These are phyloP conservation scores for Gadus macrocephalus DNA, from an alignment of 2,113 vertebrate species.

Conservation along the genomic window DNA sequence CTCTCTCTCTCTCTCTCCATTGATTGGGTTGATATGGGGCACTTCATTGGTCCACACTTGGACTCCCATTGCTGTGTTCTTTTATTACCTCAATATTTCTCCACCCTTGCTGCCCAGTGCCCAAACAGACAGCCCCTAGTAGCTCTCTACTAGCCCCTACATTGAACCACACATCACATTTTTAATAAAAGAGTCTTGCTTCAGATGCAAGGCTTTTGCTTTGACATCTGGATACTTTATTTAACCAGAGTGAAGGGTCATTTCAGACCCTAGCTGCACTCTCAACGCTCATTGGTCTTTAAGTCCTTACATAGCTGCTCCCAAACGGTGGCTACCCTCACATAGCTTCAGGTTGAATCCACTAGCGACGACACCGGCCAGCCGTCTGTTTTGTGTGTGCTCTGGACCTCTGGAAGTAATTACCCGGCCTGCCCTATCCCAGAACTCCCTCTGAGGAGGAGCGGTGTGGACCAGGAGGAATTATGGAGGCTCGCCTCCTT, in stretches of 20 bases:
- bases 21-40: conserved; percentile 25
- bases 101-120: conserved; percentile 54
- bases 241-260: too few relatives aligned
- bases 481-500: conserved; percentile 42
- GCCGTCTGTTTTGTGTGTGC: conserved; percentile 45
- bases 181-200: too few relatives aligned
- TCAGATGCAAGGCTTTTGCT: too few relatives aligned
- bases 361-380: conserved; percentile 39
- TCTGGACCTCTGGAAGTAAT: conserved; percentile 74
- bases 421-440: conserved; percentile 67
- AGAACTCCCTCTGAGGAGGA: conserved; percentile 67
- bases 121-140: neutral
- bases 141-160: neutral
- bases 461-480: conserved; percentile 60
- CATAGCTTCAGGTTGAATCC: conserved; percentile 15
- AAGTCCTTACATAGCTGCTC: too few relatives aligned
- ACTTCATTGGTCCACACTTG: conserved; percentile 11
- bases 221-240: too few relatives aligned
- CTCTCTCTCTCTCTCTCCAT: conserved; percentile 1
- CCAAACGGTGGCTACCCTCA: too few relatives aligned
- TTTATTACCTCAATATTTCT: conserved; percentile 44
- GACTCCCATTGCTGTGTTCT: conserved; percentile 33
- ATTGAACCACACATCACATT: too few relatives aligned
- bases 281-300: too few relatives aligned
- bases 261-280: too few relatives aligned